A percentile compares a stretch with the other conserved stretches of the same genome.
Conservation (phyloP, 2,113 vertebrate genomes). For the Malaclemys terrapin region DNA sequence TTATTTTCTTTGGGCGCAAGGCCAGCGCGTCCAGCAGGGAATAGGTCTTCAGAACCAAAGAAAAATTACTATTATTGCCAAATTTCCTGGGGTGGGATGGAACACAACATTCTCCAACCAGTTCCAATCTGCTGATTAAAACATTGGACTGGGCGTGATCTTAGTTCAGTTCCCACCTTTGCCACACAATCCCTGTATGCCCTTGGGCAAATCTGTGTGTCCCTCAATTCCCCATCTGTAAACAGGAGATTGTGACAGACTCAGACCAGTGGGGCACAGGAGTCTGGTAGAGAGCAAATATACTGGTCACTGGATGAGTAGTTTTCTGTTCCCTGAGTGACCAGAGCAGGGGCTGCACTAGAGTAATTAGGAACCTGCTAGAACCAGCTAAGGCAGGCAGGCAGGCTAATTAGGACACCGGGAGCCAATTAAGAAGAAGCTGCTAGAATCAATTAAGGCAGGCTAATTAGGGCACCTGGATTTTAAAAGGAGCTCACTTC, state of each 20-base stretch:
- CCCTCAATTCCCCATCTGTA: neutral
- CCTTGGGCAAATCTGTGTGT: neutral
- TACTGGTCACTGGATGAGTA: no score
- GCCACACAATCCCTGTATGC: neutral
- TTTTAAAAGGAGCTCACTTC: no score
- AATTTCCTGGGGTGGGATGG: neutral
- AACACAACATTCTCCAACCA: accelerated
- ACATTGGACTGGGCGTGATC: neutral
- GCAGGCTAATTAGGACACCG: no score
- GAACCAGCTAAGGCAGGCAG: no score
- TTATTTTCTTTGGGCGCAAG: neutral
- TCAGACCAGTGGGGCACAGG: no score
- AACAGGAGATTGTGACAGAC: neutral
- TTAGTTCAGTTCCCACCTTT: neutral
- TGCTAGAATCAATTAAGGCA: no score
- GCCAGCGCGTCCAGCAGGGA: neutral
- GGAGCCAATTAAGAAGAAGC: no score
- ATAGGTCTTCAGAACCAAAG: neutral
- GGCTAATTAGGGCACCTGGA: no score
- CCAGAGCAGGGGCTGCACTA: no score
- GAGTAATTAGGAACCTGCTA: no score
- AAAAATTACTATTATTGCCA: neutral
- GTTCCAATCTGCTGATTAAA: neutral
- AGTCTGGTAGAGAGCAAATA: no score
- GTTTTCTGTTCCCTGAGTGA: no score